Percentiles rank a stretch among this genome's conserved stretches.
phyloP scores from a whole-genome alignment of 2,113 vertebrate species.

The Rhombomys opimus region DNA sequence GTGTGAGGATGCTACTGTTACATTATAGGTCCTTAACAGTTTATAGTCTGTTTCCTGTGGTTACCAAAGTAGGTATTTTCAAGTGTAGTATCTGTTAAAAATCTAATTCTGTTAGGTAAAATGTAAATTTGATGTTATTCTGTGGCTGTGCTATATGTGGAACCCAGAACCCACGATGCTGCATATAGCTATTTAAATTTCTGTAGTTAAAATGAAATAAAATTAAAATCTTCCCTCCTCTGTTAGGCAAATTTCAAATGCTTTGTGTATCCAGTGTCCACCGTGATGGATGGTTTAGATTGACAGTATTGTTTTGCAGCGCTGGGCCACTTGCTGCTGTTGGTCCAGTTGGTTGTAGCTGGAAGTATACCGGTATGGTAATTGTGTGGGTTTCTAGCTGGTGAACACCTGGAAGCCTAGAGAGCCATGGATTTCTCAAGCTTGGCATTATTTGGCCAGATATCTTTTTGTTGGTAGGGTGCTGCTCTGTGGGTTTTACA shows the following conservation, averaged over 20 bases:
- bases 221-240: constrained; percentile 36
- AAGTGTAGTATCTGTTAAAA: constrained; percentile 34
- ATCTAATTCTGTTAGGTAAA: constrained; percentile 6
- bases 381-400: not conserved
- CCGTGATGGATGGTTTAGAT: not conserved
- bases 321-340: not conserved
- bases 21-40: constrained; percentile 19
- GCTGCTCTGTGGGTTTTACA: not conserved
- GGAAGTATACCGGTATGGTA: not conserved
- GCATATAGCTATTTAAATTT: constrained; percentile 30
- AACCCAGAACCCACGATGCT: not conserved
- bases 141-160: not conserved
- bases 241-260: not conserved
- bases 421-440: not conserved
- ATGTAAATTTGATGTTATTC: constrained; percentile 36
- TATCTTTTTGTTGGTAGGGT: not conserved
- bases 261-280: not conserved
- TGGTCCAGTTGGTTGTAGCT: not conserved
- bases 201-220: constrained; percentile 36
- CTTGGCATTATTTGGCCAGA: not conserved
- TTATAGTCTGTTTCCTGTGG: not conserved
- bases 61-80: constrained; percentile 40
- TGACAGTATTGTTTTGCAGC: not conserved
- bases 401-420: not conserved
- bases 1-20: not conserved